Evolutionary conservation across 2,113 vertebrate genomes (phyloP).

Genomic region (Zosterops pallidus): DNA sequence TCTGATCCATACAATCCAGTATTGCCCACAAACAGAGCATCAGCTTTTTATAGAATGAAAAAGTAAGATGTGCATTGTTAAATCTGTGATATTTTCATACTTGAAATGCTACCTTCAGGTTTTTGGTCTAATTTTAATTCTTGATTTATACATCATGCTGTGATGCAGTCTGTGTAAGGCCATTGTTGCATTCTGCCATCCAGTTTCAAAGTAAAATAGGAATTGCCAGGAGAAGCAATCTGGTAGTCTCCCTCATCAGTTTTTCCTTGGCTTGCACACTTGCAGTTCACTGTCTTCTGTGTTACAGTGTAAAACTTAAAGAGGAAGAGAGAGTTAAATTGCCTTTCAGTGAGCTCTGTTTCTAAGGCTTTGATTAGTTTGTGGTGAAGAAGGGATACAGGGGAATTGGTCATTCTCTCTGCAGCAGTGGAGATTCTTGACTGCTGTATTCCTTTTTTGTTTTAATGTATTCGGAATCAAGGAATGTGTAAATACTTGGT

Average conservation of each 20-base stretch:
- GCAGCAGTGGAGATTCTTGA: not conserved
- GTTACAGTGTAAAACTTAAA: not conserved
- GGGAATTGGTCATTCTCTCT: not conserved
- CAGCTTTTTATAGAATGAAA: slow-evolving; percentile 87
- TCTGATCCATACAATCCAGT: slow-evolving; percentile 89
- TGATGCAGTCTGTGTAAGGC: not conserved
- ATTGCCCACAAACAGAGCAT: slow-evolving; percentile 91
- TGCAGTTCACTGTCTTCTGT: not conserved
- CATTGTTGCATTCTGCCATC: not conserved
- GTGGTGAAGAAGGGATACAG: not conserved
- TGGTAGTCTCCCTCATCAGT: not conserved
- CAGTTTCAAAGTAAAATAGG: not conserved
- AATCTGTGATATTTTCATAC: not conserved
- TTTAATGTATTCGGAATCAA: not conserved
- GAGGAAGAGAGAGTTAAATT: not conserved
- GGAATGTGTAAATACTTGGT: not conserved
- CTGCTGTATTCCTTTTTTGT: not conserved
- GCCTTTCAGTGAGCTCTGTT: not conserved
- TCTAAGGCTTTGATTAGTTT: not conserved
- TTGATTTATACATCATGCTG: not conserved
- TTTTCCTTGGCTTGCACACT: not conserved
- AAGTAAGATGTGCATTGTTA: slow-evolving; percentile 78
- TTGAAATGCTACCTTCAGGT: not conserved
- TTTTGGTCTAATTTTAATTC: not conserved
- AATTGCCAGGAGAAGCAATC: not conserved